A percentile compares a stretch with the other conserved stretches of the same genome.
Conservation (phyloP, 2,797 vertebrate genomes). For the Myotis planiceps region DNA sequence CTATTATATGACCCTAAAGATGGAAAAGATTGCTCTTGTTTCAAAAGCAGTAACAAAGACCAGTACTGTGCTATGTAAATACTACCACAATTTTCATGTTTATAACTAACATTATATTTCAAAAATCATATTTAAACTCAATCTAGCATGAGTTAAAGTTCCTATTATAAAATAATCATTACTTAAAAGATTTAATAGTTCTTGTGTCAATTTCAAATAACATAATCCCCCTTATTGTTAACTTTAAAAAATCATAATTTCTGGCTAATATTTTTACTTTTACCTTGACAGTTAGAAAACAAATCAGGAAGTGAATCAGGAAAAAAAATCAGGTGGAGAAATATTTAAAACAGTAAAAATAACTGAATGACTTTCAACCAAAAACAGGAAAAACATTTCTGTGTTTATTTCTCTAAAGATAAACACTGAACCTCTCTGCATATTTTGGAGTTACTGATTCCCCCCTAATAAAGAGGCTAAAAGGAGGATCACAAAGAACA, state of each 20-base stretch:
- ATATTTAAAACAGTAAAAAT: constrained; percentile 51
- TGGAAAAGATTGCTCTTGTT: not conserved
- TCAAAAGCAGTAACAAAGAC: constrained; percentile 27
- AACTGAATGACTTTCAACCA: not conserved
- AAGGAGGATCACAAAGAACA: not conserved
- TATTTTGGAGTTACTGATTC: not conserved
- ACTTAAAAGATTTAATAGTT: constrained; percentile 1
- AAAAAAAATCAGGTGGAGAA: not conserved
- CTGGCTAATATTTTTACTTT: constrained; percentile 45
- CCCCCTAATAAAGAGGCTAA: not conserved
- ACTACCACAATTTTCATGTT: not conserved
- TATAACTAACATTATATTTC: constrained; percentile 35
- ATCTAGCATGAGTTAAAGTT: constrained; percentile 41
- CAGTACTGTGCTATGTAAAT: not conserved
- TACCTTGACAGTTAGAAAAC: constrained; percentile 19
- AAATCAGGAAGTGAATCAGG: not conserved
- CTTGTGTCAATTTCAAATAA: constrained; percentile 11
- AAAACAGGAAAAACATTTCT: constrained; percentile 17
- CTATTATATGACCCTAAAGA: constrained; percentile 83
- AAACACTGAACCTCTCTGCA: not conserved
- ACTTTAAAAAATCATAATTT: constrained; percentile 26
- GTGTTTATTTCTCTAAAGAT: constrained; percentile 45
- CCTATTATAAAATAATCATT: constrained; percentile 28
- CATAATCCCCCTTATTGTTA: not conserved
- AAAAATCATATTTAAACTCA: constrained; percentile 40